Percentiles rank a stretch among this genome's conserved stretches.
phyloP scores from a whole-genome alignment of 1,140 invertebrate genomes.

The Sarcophaga bullata region DNA sequence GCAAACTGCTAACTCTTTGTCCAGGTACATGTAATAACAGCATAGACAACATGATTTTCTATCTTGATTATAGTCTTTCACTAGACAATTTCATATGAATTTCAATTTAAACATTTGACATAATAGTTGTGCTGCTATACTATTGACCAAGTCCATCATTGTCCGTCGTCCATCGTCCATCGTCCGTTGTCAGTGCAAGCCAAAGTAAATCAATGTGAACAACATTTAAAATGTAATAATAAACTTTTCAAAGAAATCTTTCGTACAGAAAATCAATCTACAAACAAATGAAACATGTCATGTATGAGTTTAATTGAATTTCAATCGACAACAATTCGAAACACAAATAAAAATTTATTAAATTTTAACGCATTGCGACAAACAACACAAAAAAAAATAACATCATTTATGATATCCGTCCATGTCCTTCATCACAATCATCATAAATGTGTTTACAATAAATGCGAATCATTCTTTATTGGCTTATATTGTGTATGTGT shows the following conservation, averaged over 20 bases:
- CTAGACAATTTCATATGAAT: constrained; percentile 19
- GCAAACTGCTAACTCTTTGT: not conserved
- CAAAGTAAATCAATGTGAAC: not conserved
- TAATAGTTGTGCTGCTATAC: constrained; percentile 19
- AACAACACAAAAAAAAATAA: not conserved
- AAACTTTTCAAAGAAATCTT: not conserved
- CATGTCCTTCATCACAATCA: constrained; percentile 27
- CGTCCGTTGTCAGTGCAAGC: not conserved
- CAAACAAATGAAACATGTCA: not conserved
- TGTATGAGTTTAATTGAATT: constrained; percentile 21
- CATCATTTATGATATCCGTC: not conserved
- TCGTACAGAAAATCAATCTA: not conserved
- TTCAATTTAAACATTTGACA: constrained; percentile 9
- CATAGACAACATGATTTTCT: not conserved
- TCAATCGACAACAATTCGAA: not conserved
- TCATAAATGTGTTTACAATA: not conserved
- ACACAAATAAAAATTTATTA: constrained; percentile 3
- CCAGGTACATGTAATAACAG: constrained; percentile 11
- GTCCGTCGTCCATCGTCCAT: too few species aligned
- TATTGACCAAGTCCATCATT: not conserved
- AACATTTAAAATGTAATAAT: constrained; percentile 18
- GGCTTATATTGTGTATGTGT: too few species aligned
- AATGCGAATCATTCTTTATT: too few species aligned
- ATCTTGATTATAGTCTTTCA: constrained; percentile 11
- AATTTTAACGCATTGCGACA: constrained; percentile 34